Evolutionary conservation across 2,888 invertebrate genomes (phyloP).

Genomic region (Ariolimax columbianus): DNA sequence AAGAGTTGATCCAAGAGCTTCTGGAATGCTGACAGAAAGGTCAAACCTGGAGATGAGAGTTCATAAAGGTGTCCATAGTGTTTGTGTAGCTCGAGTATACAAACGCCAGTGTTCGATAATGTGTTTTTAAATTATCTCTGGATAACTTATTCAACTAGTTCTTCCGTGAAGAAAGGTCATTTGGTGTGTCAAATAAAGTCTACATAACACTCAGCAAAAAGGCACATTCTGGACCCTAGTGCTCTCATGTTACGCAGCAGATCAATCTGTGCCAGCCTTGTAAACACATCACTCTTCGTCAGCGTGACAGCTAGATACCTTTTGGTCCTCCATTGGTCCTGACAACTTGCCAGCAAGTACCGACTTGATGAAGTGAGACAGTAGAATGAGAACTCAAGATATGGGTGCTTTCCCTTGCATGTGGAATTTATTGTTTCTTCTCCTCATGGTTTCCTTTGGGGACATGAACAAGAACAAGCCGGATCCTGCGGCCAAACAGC

Average conservation of each 20-base stretch:
- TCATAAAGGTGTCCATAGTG: background rate
- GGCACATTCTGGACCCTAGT: no score
- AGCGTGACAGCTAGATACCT: no score
- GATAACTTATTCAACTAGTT: background rate
- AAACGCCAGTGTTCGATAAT: background rate
- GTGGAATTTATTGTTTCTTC: conserved; percentile 5
- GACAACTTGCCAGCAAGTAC: no score
- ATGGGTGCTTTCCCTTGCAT: conserved; percentile 30
- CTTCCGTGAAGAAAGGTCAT: no score
- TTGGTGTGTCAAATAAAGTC: no score
- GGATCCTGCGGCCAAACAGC: conserved; percentile 93
- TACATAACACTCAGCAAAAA: no score
- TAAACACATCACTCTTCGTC: no score
- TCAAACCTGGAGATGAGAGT: background rate
- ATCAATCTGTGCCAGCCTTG: no score
- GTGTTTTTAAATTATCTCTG: background rate
- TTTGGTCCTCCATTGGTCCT: no score
- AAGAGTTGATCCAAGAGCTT: background rate
- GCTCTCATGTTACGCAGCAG: no score
- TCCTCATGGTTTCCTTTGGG: conserved; percentile 24
- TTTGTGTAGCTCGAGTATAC: background rate
- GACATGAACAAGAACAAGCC: conserved; percentile 31
- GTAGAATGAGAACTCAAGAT: background rate
- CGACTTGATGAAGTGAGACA: background rate
- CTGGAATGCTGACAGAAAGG: background rate